Evolutionary conservation across 2,113 vertebrate species (phyloP).

Genomic region (Pongo abelii): DNA sequence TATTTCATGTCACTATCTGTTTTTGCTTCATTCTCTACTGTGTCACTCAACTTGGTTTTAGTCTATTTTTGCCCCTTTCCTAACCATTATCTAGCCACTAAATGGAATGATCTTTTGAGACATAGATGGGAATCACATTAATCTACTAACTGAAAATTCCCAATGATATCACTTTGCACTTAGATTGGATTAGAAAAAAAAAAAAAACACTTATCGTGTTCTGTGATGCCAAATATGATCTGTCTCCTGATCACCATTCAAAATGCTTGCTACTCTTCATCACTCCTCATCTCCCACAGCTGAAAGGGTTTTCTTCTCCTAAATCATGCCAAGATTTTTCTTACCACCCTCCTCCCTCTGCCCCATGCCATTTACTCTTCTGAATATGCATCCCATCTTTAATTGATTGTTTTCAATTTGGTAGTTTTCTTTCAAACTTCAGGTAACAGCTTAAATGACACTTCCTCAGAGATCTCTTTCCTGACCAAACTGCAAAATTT

Average conservation of each 20-base stretch:
- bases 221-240: neutral
- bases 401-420: neutral
- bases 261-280: neutral
- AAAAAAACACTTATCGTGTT: neutral
- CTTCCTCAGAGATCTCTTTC: neutral
- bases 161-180: neutral
- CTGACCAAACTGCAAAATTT: neutral
- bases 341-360: neutral
- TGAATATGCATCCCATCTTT: neutral
- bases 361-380: neutral
- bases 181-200: neutral
- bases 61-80: neutral
- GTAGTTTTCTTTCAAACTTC: neutral
- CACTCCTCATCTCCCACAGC: neutral
- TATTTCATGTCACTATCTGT: neutral
- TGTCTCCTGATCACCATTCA: neutral
- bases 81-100: neutral
- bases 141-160: neutral
- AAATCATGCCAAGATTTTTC: neutral
- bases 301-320: neutral
- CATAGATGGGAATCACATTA: neutral
- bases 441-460: neutral
- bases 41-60: neutral
- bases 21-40: neutral
- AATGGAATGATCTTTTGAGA: neutral